A percentile compares a stretch with the other conserved stretches of the same genome.
Evolutionary conservation across 1,140 invertebrate species (phyloP).

Genomic region (Hesperophylax magnus): DNA sequence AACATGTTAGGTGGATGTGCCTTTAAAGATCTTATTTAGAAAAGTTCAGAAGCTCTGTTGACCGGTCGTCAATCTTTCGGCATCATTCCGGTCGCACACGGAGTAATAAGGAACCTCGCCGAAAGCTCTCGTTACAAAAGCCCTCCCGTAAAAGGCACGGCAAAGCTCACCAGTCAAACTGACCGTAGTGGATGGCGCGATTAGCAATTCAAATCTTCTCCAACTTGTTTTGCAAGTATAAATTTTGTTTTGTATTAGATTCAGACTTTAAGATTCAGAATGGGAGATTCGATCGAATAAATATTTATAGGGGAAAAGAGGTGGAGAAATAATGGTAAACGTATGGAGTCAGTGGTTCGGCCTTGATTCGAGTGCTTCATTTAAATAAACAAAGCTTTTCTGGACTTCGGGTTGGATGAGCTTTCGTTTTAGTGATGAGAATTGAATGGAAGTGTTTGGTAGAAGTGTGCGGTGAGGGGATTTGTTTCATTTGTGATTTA

Average conservation of each 20-base stretch:
- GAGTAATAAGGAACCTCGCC: conserved; percentile 15
- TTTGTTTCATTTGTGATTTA: not conserved
- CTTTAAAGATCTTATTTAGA: too few relatives aligned
- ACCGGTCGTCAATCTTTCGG: not conserved
- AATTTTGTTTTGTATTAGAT: conserved; percentile 43
- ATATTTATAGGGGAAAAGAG: conserved; percentile 21
- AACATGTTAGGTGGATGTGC: too few relatives aligned
- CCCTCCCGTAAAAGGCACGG: conserved; percentile 1
- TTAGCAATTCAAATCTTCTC: conserved; percentile 34
- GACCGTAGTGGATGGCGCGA: conserved; percentile 13
- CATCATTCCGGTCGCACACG: not conserved
- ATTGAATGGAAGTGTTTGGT: not conserved
- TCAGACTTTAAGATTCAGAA: not conserved
- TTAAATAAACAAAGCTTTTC: conserved; percentile 21
- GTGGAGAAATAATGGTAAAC: conserved; percentile 19
- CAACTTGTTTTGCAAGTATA: conserved; percentile 37
- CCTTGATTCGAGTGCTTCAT: conserved; percentile 30
- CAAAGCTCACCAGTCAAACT: conserved; percentile 17
- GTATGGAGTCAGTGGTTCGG: conserved; percentile 17
- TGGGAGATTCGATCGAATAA: conserved; percentile 27
- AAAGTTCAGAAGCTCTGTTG: too few relatives aligned
- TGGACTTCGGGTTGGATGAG: not conserved
- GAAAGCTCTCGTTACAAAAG: conserved; percentile 18
- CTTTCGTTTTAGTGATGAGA: not conserved
- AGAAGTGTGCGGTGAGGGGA: not conserved